These are phyloP conservation scores for Epiblema foenella DNA, from an alignment of 2,888 invertebrate species.

Conservation along the genomic window DNA sequence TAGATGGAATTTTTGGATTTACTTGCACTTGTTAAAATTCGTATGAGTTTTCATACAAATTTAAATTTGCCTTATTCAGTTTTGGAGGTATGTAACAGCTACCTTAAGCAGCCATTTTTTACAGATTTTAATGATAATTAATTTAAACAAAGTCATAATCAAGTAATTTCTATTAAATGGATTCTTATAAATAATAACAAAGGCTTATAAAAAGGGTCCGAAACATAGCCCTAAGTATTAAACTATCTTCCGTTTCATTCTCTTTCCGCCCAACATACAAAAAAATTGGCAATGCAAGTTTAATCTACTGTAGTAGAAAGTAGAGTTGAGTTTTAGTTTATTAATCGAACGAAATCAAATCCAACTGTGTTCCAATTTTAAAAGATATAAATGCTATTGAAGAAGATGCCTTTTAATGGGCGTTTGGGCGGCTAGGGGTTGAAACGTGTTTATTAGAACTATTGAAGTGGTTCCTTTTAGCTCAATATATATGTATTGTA, in stretches of 20 bases:
- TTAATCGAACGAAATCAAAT: no score
- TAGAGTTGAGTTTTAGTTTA: no score
- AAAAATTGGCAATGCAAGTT: no score
- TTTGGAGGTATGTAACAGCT: neutral
- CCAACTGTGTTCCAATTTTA: no score
- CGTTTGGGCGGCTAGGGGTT: no score
- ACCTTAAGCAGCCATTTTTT: neutral
- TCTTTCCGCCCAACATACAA: no score
- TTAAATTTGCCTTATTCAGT: neutral
- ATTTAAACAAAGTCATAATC: neutral
- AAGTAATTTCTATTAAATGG: neutral
- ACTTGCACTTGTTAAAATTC: conserved; percentile 2
- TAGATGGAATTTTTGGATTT: neutral
- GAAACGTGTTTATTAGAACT: no score
- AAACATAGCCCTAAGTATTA: neutral
- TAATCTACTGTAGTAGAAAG: no score
- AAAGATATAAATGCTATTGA: no score
- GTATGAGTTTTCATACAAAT: conserved; percentile 13
- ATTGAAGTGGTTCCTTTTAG: no score
- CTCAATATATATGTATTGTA: neutral
- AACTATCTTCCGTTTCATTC: neutral
- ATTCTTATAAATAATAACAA: neutral
- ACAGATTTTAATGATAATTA: neutral
- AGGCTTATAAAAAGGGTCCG: neutral
- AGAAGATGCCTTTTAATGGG: no score